Evolutionary conservation across 1,140 invertebrate genomes (phyloP).

Genomic region (Drosophila triauraria): DNA sequence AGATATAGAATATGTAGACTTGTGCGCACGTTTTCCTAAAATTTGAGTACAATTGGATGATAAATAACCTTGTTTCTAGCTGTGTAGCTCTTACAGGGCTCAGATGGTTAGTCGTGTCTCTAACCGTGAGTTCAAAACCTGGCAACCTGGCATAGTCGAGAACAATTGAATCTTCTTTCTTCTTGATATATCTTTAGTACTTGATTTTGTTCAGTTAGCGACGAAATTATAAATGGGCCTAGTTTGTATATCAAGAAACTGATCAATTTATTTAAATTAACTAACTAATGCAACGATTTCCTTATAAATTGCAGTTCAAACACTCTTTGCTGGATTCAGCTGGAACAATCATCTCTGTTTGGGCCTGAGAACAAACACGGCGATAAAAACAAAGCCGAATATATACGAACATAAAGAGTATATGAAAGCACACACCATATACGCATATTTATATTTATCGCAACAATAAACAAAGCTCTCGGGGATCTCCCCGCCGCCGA

Average conservation of each 20-base stretch:
- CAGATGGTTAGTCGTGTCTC: no score
- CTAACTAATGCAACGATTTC: constrained; percentile 27
- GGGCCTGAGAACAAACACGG: constrained; percentile 23
- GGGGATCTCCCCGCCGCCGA: constrained; percentile 25
- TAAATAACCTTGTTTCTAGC: no score
- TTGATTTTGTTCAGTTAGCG: neutral
- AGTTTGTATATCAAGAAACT: no score
- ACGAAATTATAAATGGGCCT: neutral
- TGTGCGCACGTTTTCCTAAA: neutral
- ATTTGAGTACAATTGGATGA: neutral
- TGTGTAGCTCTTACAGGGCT: neutral
- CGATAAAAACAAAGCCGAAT: constrained; percentile 66
- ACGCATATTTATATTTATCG: constrained; percentile 45
- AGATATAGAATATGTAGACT: no score
- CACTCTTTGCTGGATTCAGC: constrained; percentile 32
- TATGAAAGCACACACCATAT: constrained; percentile 27
- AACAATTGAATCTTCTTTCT: neutral
- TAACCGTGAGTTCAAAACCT: neutral
- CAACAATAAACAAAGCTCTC: constrained; percentile 72
- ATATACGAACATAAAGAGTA: constrained; percentile 14
- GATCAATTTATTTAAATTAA: neutral
- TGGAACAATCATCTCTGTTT: constrained; percentile 49
- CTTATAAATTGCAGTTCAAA: constrained; percentile 35
- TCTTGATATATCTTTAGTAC: neutral
- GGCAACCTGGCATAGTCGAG: neutral